Percentiles rank a stretch among this genome's conserved stretches.
Evolutionary conservation across 1,140 invertebrate species (phyloP).

Genomic region (Bombus haemorrhoidalis): DNA sequence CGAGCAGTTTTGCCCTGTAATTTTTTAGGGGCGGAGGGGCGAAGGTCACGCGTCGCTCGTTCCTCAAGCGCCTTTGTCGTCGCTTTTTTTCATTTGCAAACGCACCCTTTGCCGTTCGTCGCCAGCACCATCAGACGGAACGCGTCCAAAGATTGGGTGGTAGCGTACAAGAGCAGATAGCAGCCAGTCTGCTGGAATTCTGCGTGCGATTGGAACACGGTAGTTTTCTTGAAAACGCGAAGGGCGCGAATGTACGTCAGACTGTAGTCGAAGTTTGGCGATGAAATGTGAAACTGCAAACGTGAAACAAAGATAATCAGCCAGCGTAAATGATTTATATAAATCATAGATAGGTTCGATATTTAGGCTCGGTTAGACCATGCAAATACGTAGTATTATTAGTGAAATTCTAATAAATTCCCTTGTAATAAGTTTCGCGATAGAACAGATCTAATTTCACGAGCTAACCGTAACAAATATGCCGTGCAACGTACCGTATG

Average conservation of each 20-base stretch:
- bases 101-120: constrained; percentile 16
- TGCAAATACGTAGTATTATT: no score
- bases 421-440: no score
- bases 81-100: constrained; percentile 54
- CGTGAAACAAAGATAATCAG: no score
- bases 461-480: no score
- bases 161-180: not conserved
- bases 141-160: constrained; percentile 4
- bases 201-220: constrained; percentile 3
- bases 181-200: not conserved
- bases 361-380: no score
- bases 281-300: not conserved
- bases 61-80: constrained; percentile 16
- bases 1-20: constrained; percentile 53
- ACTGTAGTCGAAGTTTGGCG: not conserved
- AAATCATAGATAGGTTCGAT: no score
- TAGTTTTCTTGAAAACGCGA: not conserved
- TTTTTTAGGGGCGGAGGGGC: constrained; percentile 47
- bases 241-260: no score
- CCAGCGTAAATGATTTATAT: no score
- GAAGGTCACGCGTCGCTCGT: not conserved
- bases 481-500: no score
- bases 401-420: no score
- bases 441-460: no score
- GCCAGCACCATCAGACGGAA: not conserved